Conservation (phyloP, 2,888 invertebrate genomes). For the Tanypteryx hageni region DNA sequence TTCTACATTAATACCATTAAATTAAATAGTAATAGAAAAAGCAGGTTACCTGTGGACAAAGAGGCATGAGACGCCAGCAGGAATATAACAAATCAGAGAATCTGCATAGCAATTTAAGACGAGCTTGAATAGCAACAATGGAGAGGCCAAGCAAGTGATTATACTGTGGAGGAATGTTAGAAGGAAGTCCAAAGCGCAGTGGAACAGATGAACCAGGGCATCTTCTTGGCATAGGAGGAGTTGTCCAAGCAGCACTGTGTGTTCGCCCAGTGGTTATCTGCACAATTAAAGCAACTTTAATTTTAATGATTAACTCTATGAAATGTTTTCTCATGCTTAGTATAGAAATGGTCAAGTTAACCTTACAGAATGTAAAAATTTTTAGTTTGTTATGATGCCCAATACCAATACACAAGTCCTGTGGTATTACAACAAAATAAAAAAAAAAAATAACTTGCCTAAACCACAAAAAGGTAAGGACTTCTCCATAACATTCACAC, state of each 20-base stretch:
- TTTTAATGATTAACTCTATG: too few relatives aligned
- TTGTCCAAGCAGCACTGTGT: constrained; percentile 82
- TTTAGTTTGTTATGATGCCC: too few relatives aligned
- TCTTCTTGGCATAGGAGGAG: constrained; percentile 76
- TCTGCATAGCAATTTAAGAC: constrained; percentile 79
- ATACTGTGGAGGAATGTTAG: constrained; percentile 79
- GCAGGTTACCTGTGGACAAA: constrained; percentile 74
- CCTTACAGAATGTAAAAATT: too few relatives aligned
- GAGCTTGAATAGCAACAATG: constrained; percentile 77
- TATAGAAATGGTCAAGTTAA: too few relatives aligned
- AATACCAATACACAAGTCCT: too few relatives aligned
- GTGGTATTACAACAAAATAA: too few relatives aligned
- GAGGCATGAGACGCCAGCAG: constrained; percentile 78
- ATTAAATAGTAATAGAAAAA: not conserved
- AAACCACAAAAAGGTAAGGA: too few relatives aligned
- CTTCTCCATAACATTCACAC: too few relatives aligned
- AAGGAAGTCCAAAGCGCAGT: constrained; percentile 77
- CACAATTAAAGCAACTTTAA: not conserved
- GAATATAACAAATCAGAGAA: constrained; percentile 81
- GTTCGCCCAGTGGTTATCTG: constrained; percentile 81
- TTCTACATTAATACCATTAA: too few relatives aligned
- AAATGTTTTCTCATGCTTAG: too few relatives aligned
- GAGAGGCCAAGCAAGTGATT: constrained; percentile 77
- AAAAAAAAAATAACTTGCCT: too few relatives aligned
- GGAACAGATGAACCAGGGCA: constrained; percentile 77